Evolutionary conservation across 2,113 vertebrate genomes (phyloP), one percentile per base, ranked within the genome.

Genomic region (Dermatemys mawii): DNA sequence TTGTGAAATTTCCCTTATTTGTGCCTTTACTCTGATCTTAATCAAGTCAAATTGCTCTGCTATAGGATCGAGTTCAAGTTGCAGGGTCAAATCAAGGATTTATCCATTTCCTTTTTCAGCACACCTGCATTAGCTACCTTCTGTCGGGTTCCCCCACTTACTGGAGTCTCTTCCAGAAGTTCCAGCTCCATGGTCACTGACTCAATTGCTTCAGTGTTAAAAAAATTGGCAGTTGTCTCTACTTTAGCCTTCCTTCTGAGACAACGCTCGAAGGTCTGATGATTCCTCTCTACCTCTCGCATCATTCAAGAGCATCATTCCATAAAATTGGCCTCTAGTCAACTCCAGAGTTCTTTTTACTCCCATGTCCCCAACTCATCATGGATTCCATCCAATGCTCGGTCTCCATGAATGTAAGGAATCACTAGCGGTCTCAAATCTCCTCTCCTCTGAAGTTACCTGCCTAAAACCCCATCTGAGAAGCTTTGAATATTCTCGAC

Each of bases 261-360:
- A 41, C 57, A 3, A 21, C 53, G 8, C 32, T 90, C 51, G 48
- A n/a, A 32, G 0, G 0, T 44, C 63, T 24, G 1, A 53, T 2
- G 54, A 12, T 8, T 44, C 35, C 1, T 53, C 51, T 53, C 51
- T 53, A 51, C 50, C 50, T 3, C 50, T 51, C 50, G 5, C 21
- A 19, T 53, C 51, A 53, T 53, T 53, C 51, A 53, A 53, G 51
- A 53, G 51, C 51, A 53, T 48, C 11, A 11, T 48, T 48, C 48
- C 11, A 53, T 53, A 22, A 22, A 53, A 22, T 21, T 53, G 51
- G 9, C 24, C 53, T 54, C 22, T 54, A 24, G 53, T 7, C 53
- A 54, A 10, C 22, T 54, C 53, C 10, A 54, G 7, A 24, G 22
- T 54, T 54, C 48, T 48, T 54, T 26, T 54, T 54, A 54, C 53